phyloP scores from a whole-genome alignment of 2,797 vertebrate species.

The Pristis pectinata region DNA sequence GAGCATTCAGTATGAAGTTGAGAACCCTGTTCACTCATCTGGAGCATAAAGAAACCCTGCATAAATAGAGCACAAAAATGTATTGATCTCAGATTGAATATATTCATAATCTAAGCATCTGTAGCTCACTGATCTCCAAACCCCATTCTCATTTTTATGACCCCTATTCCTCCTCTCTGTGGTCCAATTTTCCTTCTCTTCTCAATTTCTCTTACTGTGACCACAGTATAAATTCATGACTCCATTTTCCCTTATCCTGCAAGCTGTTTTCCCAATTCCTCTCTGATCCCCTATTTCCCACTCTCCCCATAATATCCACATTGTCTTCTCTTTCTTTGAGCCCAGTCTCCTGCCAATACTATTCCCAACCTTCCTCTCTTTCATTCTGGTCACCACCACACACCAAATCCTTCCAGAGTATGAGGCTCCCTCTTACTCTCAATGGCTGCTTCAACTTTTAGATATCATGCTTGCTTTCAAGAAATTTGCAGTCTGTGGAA shows the following conservation, averaged over 20 bases:
- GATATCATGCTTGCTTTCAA: not conserved
- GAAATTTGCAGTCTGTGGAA: not conserved
- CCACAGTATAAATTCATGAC: not conserved
- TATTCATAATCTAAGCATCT: not conserved
- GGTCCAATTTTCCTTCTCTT: too few relatives aligned
- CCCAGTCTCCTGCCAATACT: not conserved
- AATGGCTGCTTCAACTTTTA: not conserved
- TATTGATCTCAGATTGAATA: not conserved
- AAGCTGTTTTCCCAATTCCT: not conserved
- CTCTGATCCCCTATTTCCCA: too few relatives aligned
- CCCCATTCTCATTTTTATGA: not conserved
- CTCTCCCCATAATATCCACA: not conserved
- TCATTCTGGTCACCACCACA: too few relatives aligned
- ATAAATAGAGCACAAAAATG: too few relatives aligned
- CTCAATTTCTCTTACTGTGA: not conserved
- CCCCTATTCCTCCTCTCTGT: not conserved
- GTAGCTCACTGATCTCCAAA: not conserved
- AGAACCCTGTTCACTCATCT: too few relatives aligned
- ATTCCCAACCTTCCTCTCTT: not conserved
- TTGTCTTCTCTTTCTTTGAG: not conserved
- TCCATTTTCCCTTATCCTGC: too few relatives aligned
- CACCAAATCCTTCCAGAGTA: not conserved
- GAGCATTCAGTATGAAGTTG: too few relatives aligned
- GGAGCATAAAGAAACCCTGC: too few relatives aligned
- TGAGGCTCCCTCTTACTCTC: not conserved